A percentile compares a stretch with the other conserved stretches of the same genome.
phyloP scores from a whole-genome alignment of 2,888 invertebrate genomes.

The Zhuqinia jingwanae region DNA sequence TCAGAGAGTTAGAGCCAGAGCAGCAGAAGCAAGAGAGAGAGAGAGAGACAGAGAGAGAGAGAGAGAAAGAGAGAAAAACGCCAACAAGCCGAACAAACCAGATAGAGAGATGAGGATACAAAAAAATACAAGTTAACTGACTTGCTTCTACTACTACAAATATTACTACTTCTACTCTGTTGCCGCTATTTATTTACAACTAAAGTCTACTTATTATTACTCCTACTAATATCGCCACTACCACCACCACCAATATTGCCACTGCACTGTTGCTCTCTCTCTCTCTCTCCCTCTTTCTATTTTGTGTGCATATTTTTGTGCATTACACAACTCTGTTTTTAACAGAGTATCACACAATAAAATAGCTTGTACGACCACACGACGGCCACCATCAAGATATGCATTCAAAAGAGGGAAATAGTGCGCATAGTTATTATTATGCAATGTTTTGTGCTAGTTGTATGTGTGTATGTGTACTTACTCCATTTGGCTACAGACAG shows the following conservation, averaged over 20 bases:
- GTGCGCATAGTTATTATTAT: no score
- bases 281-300: not conserved
- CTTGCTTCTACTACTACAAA: constrained; percentile 29
- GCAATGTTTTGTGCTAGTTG: not conserved
- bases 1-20: constrained; percentile 15
- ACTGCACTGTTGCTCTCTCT: constrained; percentile 32
- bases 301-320: no score
- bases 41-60: not conserved
- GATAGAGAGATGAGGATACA: not conserved
- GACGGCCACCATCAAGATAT: constrained; percentile 16
- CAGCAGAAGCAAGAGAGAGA: not conserved
- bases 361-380: constrained; percentile 6
- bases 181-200: no score
- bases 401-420: no score
- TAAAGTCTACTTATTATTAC: no score
- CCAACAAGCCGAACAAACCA: constrained; percentile 8
- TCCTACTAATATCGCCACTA: constrained; percentile 3
- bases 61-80: not conserved
- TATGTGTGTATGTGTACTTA: not conserved
- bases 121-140: constrained; percentile 5
- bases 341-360: constrained; percentile 1
- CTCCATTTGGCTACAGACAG: no score
- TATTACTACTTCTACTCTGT: no score
- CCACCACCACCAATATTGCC: not conserved
- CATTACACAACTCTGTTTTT: no score